phyloP scores from a whole-genome alignment of 2,888 invertebrate species.

The Maniola hyperantus region DNA sequence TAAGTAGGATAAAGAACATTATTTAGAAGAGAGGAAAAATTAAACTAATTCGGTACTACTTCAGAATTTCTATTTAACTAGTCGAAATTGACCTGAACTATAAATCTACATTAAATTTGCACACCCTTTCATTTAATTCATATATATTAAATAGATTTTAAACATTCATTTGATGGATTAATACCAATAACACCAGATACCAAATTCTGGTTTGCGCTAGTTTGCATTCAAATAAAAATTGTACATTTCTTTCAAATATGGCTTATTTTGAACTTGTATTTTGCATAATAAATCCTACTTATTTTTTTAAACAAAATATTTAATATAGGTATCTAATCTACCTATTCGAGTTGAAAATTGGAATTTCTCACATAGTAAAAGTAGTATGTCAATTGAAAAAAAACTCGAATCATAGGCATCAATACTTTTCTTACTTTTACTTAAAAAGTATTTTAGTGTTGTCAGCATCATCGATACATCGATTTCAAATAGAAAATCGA shows the following conservation, averaged over 20 bases:
- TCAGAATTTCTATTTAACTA: constrained; percentile 48
- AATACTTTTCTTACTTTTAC: too few relatives aligned
- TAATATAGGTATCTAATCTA: neutral
- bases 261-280: constrained; percentile 29
- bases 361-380: too few relatives aligned
- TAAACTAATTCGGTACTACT: constrained; percentile 54
- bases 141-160: constrained; percentile 10
- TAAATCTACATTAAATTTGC: constrained; percentile 31
- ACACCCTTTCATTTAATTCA: neutral
- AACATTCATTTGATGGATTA: neutral
- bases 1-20: neutral
- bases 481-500: neutral
- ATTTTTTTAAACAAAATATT: neutral
- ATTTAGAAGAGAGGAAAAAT: constrained; percentile 38
- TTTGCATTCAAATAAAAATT: constrained; percentile 9
- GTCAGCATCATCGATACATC: neutral
- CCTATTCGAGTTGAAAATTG: too few relatives aligned
- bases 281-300: neutral
- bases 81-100: constrained; percentile 58
- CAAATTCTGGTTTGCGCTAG: neutral
- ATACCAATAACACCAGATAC: neutral
- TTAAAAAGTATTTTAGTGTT: neutral
- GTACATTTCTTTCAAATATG: constrained; percentile 22
- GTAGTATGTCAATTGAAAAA: too few relatives aligned
- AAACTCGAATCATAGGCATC: too few relatives aligned